Evolutionary conservation across 2,888 invertebrate species (phyloP).

Genomic region (Hydraecia micacea): DNA sequence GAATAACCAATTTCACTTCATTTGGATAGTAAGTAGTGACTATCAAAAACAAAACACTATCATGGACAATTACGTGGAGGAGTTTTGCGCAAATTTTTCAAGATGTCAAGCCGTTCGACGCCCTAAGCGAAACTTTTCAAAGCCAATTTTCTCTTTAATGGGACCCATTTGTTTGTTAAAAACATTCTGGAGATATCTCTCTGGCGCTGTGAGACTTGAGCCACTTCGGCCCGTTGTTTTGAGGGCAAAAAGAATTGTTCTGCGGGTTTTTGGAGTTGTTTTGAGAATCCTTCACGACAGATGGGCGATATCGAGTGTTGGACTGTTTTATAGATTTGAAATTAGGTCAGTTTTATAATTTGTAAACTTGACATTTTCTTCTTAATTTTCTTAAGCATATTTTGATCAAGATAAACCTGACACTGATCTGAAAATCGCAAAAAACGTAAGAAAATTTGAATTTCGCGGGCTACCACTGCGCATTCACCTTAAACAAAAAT

Average conservation of each 20-base stretch:
- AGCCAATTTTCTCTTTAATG: conserved; percentile 85
- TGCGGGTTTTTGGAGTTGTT: conserved; percentile 17
- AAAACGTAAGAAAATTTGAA: too few species aligned
- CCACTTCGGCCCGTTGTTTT: conserved; percentile 44
- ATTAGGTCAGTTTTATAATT: conserved; percentile 14
- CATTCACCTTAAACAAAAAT: neutral
- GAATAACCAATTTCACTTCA: neutral
- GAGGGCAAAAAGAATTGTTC: conserved; percentile 41
- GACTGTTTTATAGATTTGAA: conserved; percentile 1
- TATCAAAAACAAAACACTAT: conserved; percentile 62
- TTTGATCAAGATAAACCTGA: too few species aligned
- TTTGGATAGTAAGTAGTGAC: neutral
- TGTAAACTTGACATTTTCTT: neutral
- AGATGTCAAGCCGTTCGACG: conserved; percentile 71
- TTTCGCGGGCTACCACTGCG: too few species aligned
- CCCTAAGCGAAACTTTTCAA: conserved; percentile 73
- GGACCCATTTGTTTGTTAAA: conserved; percentile 81
- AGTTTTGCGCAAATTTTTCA: conserved; percentile 79
- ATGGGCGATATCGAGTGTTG: conserved; percentile 29
- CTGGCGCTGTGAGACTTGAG: conserved; percentile 48
- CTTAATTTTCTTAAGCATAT: neutral
- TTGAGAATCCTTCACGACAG: conserved; percentile 14
- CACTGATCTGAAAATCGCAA: too few species aligned
- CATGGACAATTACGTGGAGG: conserved; percentile 64
- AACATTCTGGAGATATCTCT: conserved; percentile 72